Evolutionary conservation across 2,888 invertebrate species (phyloP).

Genomic region (Volucella bombylans): DNA sequence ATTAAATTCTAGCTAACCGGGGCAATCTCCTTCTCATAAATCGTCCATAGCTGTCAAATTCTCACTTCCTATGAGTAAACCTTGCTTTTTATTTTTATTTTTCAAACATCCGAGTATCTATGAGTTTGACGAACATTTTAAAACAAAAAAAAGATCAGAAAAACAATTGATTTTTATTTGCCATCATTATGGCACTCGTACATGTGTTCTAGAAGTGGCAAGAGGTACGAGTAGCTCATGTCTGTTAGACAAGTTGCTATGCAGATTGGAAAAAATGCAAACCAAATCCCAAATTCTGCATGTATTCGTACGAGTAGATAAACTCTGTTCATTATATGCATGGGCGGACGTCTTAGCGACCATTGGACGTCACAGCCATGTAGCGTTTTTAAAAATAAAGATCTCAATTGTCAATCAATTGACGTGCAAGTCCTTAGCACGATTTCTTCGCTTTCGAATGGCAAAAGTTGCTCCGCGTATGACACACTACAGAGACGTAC

Average conservation of each 20-base stretch:
- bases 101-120: background rate
- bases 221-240: background rate
- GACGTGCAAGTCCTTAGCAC: slow-evolving; percentile 57
- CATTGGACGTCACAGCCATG: slow-evolving; percentile 45
- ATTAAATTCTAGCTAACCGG: slow-evolving; percentile 17
- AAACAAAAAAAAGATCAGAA: too few species aligned
- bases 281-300: too few species aligned
- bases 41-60: slow-evolving; percentile 37
- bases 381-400: slow-evolving; percentile 48
- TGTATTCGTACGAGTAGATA: too few species aligned
- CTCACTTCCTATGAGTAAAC: slow-evolving; percentile 51
- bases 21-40: slow-evolving; percentile 48
- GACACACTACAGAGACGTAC: slow-evolving; percentile 4
- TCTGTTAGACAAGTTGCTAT: too few species aligned
- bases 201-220: slow-evolving; percentile 3
- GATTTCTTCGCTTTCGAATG: slow-evolving; percentile 3
- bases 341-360: slow-evolving; percentile 12
- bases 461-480: background rate
- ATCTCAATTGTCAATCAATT: slow-evolving; percentile 70
- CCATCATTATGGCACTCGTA: slow-evolving; percentile 32
- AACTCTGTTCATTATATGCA: background rate
- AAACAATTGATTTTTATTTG: slow-evolving; percentile 47
- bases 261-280: too few species aligned
- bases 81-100: slow-evolving; percentile 11
- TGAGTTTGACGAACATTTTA: background rate